Percentiles rank a stretch among this genome's conserved stretches.
Conservation (phyloP, 2,113 vertebrate genomes). For the Corynorhinus townsendii region DNA sequence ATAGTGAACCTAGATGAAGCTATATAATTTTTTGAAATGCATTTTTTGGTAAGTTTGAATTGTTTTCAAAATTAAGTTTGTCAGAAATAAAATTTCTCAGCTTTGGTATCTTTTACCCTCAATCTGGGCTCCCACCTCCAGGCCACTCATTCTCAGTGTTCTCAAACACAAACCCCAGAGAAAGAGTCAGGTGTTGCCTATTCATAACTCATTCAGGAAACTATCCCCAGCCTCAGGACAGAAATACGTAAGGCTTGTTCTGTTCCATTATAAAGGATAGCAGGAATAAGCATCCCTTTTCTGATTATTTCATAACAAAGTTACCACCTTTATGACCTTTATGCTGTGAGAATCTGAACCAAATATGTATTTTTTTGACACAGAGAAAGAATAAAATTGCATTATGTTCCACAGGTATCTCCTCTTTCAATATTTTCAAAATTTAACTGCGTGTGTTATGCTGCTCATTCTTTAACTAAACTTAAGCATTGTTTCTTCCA, state of each 20-base stretch:
- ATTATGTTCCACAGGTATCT: background rate
- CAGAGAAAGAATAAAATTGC: background rate
- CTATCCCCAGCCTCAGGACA: background rate
- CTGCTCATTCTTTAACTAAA: background rate
- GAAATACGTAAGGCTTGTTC: background rate
- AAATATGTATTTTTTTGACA: background rate
- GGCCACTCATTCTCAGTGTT: background rate
- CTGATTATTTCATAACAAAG: background rate
- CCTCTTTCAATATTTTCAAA: background rate
- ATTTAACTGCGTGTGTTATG: background rate
- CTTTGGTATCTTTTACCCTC: background rate
- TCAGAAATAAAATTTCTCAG: background rate
- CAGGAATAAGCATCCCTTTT: background rate
- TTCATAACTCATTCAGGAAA: background rate
- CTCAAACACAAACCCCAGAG: background rate
- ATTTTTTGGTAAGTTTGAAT: background rate
- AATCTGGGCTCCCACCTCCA: background rate
- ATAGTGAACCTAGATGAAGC: background rate
- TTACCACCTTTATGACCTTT: background rate
- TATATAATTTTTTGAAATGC: background rate
- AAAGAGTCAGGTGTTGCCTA: background rate
- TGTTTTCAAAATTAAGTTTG: background rate
- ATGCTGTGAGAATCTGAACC: background rate
- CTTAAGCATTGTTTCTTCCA: background rate
- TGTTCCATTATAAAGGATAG: background rate